Evolutionary conservation across 2,113 vertebrate species (phyloP), one percentile per base, ranked within the genome.

Genomic region (Machaerirhynchus nigripectus): DNA sequence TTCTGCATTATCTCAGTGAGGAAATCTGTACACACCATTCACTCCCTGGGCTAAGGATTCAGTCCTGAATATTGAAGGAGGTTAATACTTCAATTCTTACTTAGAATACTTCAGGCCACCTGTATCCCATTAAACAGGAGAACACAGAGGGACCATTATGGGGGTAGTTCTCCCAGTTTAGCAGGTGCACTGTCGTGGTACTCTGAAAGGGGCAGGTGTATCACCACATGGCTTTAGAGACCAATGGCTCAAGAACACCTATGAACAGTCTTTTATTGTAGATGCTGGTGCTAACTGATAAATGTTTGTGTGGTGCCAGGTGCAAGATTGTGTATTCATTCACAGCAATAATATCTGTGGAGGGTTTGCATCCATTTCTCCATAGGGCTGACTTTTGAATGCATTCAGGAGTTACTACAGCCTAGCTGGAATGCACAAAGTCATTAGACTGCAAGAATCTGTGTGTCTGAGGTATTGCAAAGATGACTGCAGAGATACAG

Each of bases 151-250:
- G 35, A 44, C 68, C 10, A 1, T 49, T 71, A 13, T 12, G 22
- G 42, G 15, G 2, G 19, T n/a, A 28, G 39, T 27, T 81, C 18
- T 92, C 86, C 15, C 12, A 31, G 63, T 55, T 57, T 42, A 50
- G 42, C 33, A 40, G 39, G 7, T 73, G 30, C 4, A 1, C 11
- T 69, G 0, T 81, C 4, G 0, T 40, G 24, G 24, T 37, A 2
- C 33, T 81, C 39, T 27, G 33, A 46, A 77, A 77, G n/a, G 35
- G 63, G 47, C 6, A 12, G 68, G 16, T n/a, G 8, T 69, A 14
- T 70, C 30, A 21, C 35, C 23, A 1, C 4, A 1, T 83, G 56
- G 26, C 35, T 78, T 74, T 46, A 39, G 42, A 76, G n/a, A 77
- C 14, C 28, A 33, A 1, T 49, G n/a, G n/a, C 42, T 79, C 83